Percentiles rank a stretch among this genome's conserved stretches.
These are phyloP conservation scores for Caenorhabditis parvicauda DNA, from an alignment of 2,888 invertebrate genomes.

Conservation along the genomic window DNA sequence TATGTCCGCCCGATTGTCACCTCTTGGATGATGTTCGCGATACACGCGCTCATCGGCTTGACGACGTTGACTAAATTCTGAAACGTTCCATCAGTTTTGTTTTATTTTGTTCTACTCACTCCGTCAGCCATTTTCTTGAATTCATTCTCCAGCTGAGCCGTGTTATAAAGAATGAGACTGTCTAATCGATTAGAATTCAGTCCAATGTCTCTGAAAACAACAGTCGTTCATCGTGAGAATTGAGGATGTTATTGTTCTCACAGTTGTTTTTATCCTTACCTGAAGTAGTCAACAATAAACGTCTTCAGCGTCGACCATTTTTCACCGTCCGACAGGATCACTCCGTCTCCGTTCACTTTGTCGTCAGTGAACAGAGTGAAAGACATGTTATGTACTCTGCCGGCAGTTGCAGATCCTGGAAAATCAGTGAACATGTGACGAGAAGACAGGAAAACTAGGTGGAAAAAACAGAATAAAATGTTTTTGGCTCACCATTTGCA, in stretches of 20 bases:
- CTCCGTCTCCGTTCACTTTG: slow-evolving; percentile 49
- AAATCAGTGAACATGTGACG: no score
- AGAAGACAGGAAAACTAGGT: neutral
- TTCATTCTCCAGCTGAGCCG: slow-evolving; percentile 12
- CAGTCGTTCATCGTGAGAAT: slow-evolving; percentile 8
- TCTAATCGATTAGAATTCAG: slow-evolving; percentile 28
- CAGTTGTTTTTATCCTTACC: neutral
- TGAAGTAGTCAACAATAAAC: slow-evolving; percentile 4
- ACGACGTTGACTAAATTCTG: slow-evolving; percentile 38
- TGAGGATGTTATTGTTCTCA: neutral
- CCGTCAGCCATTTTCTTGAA: slow-evolving; percentile 14
- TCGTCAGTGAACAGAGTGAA: slow-evolving; percentile 50
- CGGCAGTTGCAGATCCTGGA: slow-evolving; percentile 26
- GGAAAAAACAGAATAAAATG: neutral
- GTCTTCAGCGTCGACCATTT: slow-evolving; percentile 47
- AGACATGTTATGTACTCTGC: slow-evolving; percentile 43
- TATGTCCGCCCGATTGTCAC: slow-evolving; percentile 56
- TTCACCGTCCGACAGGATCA: slow-evolving; percentile 49
- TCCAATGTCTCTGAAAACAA: slow-evolving; percentile 7
- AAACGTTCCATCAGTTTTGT: neutral
- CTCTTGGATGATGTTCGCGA: slow-evolving; percentile 61
- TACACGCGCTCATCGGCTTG: slow-evolving; percentile 43
- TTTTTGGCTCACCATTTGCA: slow-evolving; percentile 17
- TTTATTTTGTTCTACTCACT: neutral
- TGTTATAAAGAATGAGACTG: slow-evolving; percentile 25